Percentiles rank a stretch among this genome's conserved stretches.
phyloP scores from a whole-genome alignment of 2,797 vertebrate genomes.

The Macroramphosus scolopax region DNA sequence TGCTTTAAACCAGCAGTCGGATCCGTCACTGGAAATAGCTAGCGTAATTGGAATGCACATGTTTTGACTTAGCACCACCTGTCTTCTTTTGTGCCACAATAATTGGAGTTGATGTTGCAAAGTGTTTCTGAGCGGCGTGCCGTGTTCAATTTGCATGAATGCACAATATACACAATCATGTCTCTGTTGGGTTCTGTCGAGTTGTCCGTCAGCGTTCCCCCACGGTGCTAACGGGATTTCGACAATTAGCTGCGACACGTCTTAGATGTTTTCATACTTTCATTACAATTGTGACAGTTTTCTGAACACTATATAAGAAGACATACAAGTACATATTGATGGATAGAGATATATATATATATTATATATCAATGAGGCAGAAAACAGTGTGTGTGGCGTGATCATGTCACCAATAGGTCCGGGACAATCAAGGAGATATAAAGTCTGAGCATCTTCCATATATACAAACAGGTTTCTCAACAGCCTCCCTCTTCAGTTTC shows the following conservation, averaged over 20 bases:
- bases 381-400: too few relatives aligned
- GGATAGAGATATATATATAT: too few relatives aligned
- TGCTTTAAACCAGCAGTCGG: conserved; percentile 1
- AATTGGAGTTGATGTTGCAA: conserved; percentile 14
- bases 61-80: conserved; percentile 8
- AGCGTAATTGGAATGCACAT: conserved; percentile 7
- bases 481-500: neutral
- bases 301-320: too few relatives aligned
- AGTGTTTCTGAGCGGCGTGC: conserved; percentile 15
- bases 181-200: conserved; percentile 3
- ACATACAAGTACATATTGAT: too few relatives aligned
- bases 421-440: neutral
- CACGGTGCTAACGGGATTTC: neutral
- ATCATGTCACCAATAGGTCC: neutral
- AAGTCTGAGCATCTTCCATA: neutral
- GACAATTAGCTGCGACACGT: too few relatives aligned
- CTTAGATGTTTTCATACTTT: too few relatives aligned
- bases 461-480: neutral
- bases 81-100: conserved; percentile 7
- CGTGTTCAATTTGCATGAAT: conserved; percentile 20
- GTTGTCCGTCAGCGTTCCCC: neutral
- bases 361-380: too few relatives aligned
- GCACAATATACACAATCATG: conserved; percentile 6
- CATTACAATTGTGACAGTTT: too few relatives aligned
- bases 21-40: conserved; percentile 1